Conservation (phyloP, 1,140 invertebrate species). For the Lordiphosa clarofinis region DNA sequence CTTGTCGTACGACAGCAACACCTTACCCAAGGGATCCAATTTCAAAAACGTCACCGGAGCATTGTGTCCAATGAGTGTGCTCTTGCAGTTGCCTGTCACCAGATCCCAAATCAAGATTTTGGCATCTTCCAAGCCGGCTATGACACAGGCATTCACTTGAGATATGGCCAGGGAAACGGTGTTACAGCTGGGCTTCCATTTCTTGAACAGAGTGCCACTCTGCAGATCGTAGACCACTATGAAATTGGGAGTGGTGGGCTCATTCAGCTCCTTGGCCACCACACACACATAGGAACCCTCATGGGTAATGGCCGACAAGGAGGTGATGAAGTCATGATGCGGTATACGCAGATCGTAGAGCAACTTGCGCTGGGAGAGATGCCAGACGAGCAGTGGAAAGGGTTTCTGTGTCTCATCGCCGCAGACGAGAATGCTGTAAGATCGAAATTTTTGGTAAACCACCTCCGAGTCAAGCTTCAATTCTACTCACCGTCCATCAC, state of each 20-base stretch:
- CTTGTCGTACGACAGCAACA: conserved; percentile 87
- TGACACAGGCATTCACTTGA: conserved; percentile 88
- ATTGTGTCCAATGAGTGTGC: conserved; percentile 86
- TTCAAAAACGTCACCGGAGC: conserved; percentile 86
- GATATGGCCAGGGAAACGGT: conserved; percentile 90
- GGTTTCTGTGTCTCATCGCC: conserved; percentile 95
- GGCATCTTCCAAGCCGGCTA: conserved; percentile 90
- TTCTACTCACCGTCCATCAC: conserved; percentile 86
- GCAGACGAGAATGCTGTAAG: conserved; percentile 88
- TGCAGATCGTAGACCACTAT: conserved; percentile 95
- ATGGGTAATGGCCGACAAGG: conserved; percentile 90
- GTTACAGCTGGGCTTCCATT: conserved; percentile 91
- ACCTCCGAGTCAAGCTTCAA: no score
- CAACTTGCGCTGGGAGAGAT: conserved; percentile 89
- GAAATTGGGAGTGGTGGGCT: conserved; percentile 89
- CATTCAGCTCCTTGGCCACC: conserved; percentile 88
- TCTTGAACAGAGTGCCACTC: conserved; percentile 94
- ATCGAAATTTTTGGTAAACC: no score
- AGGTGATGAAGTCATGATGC: conserved; percentile 93
- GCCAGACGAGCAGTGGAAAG: conserved; percentile 93
- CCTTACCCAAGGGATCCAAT: conserved; percentile 85
- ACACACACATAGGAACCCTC: conserved; percentile 88
- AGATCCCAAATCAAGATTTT: conserved; percentile 92
- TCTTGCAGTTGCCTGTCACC: conserved; percentile 85
- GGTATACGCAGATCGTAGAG: conserved; percentile 92